Evolutionary conservation across 1,140 invertebrate species (phyloP).

Genomic region (Palaemon carinicauda): DNA sequence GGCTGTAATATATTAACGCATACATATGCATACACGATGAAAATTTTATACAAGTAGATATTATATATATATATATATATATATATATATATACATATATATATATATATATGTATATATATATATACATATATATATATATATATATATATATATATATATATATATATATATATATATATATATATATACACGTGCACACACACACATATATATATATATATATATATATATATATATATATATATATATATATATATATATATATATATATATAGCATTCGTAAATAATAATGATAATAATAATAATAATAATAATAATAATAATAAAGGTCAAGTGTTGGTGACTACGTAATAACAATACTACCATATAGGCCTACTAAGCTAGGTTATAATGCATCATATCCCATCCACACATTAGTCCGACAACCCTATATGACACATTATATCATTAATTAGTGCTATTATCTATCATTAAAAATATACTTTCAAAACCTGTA

Average conservation of each 20-base stretch:
- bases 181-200: conserved; percentile 7
- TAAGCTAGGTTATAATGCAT: too few relatives aligned
- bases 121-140: conserved; percentile 34
- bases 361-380: too few relatives aligned
- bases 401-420: too few relatives aligned
- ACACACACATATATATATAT: conserved; percentile 9
- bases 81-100: neutral
- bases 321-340: too few relatives aligned
- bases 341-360: too few relatives aligned
- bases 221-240: conserved; percentile 13
- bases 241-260: conserved; percentile 24
- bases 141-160: conserved; percentile 33
- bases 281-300: neutral
- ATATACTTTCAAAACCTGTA: too few relatives aligned
- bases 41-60: neutral
- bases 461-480: too few relatives aligned
- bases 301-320: too few relatives aligned
- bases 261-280: neutral
- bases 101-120: conserved; percentile 32
- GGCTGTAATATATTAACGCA: neutral
- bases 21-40: neutral
- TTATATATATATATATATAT: neutral
- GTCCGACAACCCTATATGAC: too few relatives aligned
- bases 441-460: too few relatives aligned
- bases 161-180: conserved; percentile 37